These are phyloP conservation scores for Contarinia nasturtii DNA, from an alignment of 1,140 invertebrate genomes.

Conservation along the genomic window DNA sequence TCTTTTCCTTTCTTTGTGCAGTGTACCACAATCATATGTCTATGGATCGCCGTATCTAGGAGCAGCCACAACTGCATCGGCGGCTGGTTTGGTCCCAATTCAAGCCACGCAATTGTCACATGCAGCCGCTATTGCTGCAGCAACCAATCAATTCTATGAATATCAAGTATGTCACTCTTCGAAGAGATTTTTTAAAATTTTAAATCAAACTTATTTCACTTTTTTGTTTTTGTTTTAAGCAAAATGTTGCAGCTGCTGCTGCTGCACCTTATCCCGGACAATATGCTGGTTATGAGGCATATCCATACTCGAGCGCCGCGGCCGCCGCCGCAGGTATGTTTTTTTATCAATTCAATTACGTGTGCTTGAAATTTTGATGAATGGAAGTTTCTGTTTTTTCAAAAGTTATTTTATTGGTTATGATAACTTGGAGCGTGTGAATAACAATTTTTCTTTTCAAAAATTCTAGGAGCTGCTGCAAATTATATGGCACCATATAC, in stretches of 20 bases:
- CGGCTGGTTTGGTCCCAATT: conserved; percentile 35
- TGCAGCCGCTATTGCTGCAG: conserved; percentile 47
- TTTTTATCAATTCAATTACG: conserved; percentile 21
- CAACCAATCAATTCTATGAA: conserved; percentile 53
- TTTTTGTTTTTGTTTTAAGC: conserved; percentile 1
- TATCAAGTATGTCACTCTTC: conserved; percentile 34
- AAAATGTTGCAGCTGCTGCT: conserved; percentile 31
- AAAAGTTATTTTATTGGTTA: conserved; percentile 9
- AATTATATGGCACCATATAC: conserved; percentile 53
- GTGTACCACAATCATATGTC: conserved; percentile 54
- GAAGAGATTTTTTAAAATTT: not conserved
- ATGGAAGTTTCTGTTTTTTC: conserved; percentile 5
- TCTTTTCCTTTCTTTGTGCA: conserved; percentile 18
- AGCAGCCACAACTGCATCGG: conserved; percentile 27
- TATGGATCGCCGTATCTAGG: conserved; percentile 48
- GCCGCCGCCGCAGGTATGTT: conserved; percentile 12
- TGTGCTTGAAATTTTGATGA: not conserved
- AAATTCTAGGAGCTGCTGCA: conserved; percentile 31
- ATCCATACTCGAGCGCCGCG: conserved; percentile 41
- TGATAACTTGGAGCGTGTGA: too few species aligned
- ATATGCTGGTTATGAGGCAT: conserved; percentile 48
- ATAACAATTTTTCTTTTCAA: too few species aligned
- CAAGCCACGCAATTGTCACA: conserved; percentile 42
- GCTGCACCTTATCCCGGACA: conserved; percentile 46
- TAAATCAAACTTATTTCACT: not conserved